phyloP scores from a whole-genome alignment of 2,113 vertebrate genomes.

The Hydropotes inermis region DNA sequence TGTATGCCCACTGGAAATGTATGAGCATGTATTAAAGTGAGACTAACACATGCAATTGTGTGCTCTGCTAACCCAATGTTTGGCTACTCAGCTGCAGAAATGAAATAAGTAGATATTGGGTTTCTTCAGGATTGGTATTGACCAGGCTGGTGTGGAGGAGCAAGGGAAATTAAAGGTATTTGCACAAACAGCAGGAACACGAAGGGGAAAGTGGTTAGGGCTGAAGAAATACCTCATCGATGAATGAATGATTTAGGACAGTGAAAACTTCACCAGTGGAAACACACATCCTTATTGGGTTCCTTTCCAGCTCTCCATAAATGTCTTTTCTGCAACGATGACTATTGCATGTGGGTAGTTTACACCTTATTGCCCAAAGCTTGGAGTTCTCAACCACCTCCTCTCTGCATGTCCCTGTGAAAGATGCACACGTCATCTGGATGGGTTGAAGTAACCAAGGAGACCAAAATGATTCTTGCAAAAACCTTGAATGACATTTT shows the following conservation, averaged over 20 bases:
- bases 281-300: not conserved
- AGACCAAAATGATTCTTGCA: conserved; percentile 31
- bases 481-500: conserved; percentile 31
- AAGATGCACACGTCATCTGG: not conserved
- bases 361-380: not conserved
- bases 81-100: not conserved
- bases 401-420: not conserved
- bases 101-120: not conserved
- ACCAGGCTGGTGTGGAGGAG: not conserved
- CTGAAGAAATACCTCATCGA: not conserved
- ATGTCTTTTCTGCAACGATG: not conserved
- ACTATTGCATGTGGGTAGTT: not conserved
- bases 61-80: not conserved
- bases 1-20: not conserved
- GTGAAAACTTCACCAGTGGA: not conserved
- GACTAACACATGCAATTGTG: not conserved
- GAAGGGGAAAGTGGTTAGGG: rapidly evolving
- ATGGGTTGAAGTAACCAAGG: conserved; percentile 26
- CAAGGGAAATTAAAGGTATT: not conserved
- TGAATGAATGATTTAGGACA: not conserved
- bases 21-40: not conserved
- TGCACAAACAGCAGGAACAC: not conserved
- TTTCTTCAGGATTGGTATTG: not conserved
- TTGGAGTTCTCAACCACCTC: not conserved
- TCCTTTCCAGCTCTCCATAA: not conserved